Base-by-base conservation (phyloP, 2,888 invertebrate genomes). In the Eupithecia exiguata region DNA sequence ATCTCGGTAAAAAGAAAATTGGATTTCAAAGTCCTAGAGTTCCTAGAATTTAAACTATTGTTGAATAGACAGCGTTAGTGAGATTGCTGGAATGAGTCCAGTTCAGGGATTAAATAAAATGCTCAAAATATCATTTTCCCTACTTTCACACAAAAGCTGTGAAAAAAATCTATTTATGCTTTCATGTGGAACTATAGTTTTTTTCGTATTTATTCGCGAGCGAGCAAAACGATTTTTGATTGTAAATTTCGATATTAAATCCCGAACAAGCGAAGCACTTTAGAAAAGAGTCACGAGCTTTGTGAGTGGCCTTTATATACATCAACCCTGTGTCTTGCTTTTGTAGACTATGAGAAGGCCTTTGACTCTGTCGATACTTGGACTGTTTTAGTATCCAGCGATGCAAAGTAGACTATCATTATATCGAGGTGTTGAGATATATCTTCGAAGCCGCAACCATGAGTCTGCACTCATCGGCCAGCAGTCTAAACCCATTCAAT, bases 1-100 rank as follows among this genome's bases (percentile, higher is more conserved):
- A 40, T n/a, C 16, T 38, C n/a, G 30, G 18, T 63, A 21, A 58
- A 36, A 72, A 63, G 46, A 25, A 72, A 46, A 68, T 68, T 49
- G 46, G 46, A 67, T 67, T 65, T 40, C 14, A 65, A 38, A 65
- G 38, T 65, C 14, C 38, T 5, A 25, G 63, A 40, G 16, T 53
- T 49, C 49, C n/a, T n/a, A 49, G 49, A 49, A 49, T n/a, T 53
- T 5, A 10, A 53, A 21, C 9, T 53, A 18, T n/a, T 18, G 49
- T 49, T 53, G 10, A 53, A 46, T 46, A n/a, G 2, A 46, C 46
- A n/a, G 46, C 2, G 49, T 49, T 3, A 49, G 49, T 49, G n/a
- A 49, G 3, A 10, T 43, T 18, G 46, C 18, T 46, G 9, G 3
- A 49, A n/a, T 49, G n/a, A n/a, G n/a, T n/a, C n/a, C 49, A n/a